A percentile compares a stretch with the other conserved stretches of the same genome.
phyloP scores from a whole-genome alignment of 2,797 vertebrate genomes.

The Mareca penelope region DNA sequence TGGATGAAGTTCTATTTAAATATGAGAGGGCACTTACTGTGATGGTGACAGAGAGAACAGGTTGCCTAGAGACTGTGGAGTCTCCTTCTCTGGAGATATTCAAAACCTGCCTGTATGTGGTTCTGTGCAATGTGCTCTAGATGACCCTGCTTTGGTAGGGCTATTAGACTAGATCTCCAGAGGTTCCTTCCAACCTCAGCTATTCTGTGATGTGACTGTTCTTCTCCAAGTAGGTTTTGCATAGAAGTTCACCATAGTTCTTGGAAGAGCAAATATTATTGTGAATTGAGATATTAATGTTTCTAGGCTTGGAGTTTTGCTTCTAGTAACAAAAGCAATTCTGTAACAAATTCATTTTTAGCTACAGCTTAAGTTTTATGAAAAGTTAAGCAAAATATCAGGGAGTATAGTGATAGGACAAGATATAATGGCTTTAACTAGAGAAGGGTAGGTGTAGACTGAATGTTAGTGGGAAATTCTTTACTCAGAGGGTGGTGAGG shows the following conservation, averaged over 20 bases:
- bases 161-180: too few relatives aligned
- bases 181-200: too few relatives aligned
- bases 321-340: neutral
- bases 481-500: neutral
- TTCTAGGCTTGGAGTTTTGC: conserved; percentile 24
- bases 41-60: too few relatives aligned
- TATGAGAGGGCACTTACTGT: too few relatives aligned
- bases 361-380: neutral
- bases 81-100: too few relatives aligned
- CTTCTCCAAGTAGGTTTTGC: neutral
- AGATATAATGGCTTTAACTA: neutral
- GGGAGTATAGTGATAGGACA: neutral
- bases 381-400: neutral
- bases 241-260: neutral
- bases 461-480: neutral
- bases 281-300: neutral
- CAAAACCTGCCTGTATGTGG: too few relatives aligned
- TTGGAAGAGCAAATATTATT: neutral
- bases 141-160: too few relatives aligned
- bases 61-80: too few relatives aligned
- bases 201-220: neutral
- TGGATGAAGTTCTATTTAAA: too few relatives aligned
- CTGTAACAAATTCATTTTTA: neutral
- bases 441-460: neutral
- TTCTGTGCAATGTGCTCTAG: too few relatives aligned